A percentile compares a stretch with the other conserved stretches of the same genome.
Conservation (phyloP, 2,888 invertebrate genomes). For the Drosophila incognita region DNA sequence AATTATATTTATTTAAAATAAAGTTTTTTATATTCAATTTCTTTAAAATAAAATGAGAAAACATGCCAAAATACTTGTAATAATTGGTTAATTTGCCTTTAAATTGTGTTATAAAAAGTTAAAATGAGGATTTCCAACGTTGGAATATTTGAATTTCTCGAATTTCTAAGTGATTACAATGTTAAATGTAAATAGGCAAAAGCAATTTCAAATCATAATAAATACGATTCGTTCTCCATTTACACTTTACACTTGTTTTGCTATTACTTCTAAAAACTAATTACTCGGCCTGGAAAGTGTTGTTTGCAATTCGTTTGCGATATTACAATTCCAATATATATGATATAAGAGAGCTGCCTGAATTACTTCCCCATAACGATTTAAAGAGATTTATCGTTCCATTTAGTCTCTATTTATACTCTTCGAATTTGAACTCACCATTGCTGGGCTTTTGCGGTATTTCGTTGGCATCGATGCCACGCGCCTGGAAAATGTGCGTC, state of each 20-base stretch:
- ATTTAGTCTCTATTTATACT: not conserved
- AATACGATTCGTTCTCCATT: not conserved
- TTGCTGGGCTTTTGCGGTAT: conserved; percentile 86
- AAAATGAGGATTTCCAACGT: not conserved
- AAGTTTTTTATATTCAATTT: not conserved
- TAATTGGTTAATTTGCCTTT: not conserved
- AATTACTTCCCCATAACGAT: not conserved
- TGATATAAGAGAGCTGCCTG: not conserved
- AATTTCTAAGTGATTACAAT: not conserved
- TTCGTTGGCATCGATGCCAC: conserved; percentile 86
- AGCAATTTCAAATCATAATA: not conserved
- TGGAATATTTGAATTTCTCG: no score
- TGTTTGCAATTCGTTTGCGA: not conserved
- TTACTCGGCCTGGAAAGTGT: not conserved
- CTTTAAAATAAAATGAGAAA: not conserved
- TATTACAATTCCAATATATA: not conserved
- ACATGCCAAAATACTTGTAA: not conserved
- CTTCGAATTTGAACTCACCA: conserved; percentile 83
- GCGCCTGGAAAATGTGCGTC: conserved; percentile 85
- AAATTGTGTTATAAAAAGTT: not conserved
- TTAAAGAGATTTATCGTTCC: not conserved
- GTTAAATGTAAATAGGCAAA: not conserved
- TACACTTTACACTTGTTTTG: not conserved
- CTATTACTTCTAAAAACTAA: not conserved
- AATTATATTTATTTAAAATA: not conserved